phyloP scores from a whole-genome alignment of 30 jellyfish, hydroid and myxozoan species.

The Hydractinia symbiolongicarpus region DNA sequence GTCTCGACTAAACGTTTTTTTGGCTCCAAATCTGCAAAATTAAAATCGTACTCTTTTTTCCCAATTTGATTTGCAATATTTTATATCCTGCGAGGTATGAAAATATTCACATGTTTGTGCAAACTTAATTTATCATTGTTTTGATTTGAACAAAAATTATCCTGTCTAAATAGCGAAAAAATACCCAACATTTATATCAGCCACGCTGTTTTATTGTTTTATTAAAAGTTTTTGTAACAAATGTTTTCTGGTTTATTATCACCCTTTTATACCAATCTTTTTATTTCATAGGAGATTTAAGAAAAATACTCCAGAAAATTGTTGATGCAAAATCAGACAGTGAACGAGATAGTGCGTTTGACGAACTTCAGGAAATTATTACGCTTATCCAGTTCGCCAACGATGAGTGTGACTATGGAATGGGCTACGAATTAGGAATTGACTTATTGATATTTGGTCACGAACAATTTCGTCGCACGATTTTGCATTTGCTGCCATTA shows the following conservation, averaged over 20 bases:
- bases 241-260: not conserved
- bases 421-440: slow-evolving; percentile 88
- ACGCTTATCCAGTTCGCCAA: slow-evolving; percentile 83
- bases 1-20: too few species aligned
- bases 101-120: too few species aligned
- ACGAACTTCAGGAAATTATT: slow-evolving; percentile 67
- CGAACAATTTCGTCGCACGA: slow-evolving; percentile 38
- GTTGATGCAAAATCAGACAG: slow-evolving; percentile 43
- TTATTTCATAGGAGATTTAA: slow-evolving; percentile 45
- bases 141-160: too few species aligned
- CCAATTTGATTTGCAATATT: not conserved
- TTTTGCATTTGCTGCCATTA: slow-evolving; percentile 49
- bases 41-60: not conserved
- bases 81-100: too few species aligned
- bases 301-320: slow-evolving; percentile 44
- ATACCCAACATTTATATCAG: too few species aligned
- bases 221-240: not conserved
- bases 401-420: slow-evolving; percentile 94
- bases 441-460: slow-evolving; percentile 61
- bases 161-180: too few species aligned
- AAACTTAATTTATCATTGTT: too few species aligned
- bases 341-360: slow-evolving; percentile 34
- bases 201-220: not conserved
- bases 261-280: not conserved
- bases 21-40: too few species aligned